Percentiles rank a stretch among this genome's conserved stretches.
phyloP scores from a whole-genome alignment of 53 echinoderm and acorn worm species.

The Holothuria leucospilota region DNA sequence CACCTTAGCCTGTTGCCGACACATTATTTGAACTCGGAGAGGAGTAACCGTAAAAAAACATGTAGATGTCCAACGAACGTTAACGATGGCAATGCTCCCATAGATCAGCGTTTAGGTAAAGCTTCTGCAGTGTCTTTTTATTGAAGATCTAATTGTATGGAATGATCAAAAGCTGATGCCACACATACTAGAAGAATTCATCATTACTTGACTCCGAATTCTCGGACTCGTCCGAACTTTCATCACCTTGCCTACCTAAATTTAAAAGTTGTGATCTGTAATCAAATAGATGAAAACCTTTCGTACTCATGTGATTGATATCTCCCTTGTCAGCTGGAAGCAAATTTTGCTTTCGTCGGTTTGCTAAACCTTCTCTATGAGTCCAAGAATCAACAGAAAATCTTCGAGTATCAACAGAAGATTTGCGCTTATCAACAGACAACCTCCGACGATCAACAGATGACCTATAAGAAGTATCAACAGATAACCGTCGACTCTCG shows the following conservation, averaged over 20 bases:
- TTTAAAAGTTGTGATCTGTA: slow-evolving; percentile 23
- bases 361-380: neutral
- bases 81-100: no score
- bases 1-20: no score
- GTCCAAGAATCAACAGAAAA: slow-evolving; percentile 10
- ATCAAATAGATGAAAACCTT: slow-evolving; percentile 38
- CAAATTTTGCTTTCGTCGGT: slow-evolving; percentile 6
- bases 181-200: neutral
- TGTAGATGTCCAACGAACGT: no score
- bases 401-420: neutral
- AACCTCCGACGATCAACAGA: neutral
- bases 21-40: no score
- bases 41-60: no score
- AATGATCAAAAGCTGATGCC: no score
- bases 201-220: slow-evolving; percentile 1
- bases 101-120: no score
- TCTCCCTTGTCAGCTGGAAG: slow-evolving; percentile 2
- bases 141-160: no score
- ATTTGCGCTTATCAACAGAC: neutral
- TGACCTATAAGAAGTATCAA: neutral
- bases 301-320: slow-evolving; percentile 5
- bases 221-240: slow-evolving; percentile 8
- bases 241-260: slow-evolving; percentile 16
- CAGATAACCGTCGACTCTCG: neutral
- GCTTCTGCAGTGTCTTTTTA: no score